phyloP scores from a whole-genome alignment of 1,140 invertebrate species.

The silkworm (Bombyx mori) region ASM3026992v2 NC_085113.1:1068001-1068500 shows the following conservation, averaged over 20 bases:
- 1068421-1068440: constrained; percentile 97
- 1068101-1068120: too few relatives aligned
- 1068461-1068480: too few relatives aligned
- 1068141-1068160: too few relatives aligned
- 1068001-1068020: too few relatives aligned
- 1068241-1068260: constrained; percentile 92
- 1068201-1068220: too few relatives aligned
- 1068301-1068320: constrained; percentile 91
- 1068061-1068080: too few relatives aligned
- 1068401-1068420: constrained; percentile 45
- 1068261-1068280: constrained; percentile 98
- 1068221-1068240: constrained; percentile 90
- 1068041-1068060: too few relatives aligned
- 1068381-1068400: constrained; percentile 74
- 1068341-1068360: constrained; percentile 87
- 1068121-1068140: too few relatives aligned
- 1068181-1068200: too few relatives aligned
- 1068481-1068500: background rate
- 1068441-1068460: constrained; percentile 74
- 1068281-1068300: constrained; percentile 95
- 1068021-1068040: too few relatives aligned
- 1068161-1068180: too few relatives aligned
- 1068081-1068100: too few relatives aligned
- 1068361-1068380: constrained; percentile 93
- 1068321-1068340: constrained; percentile 97